Base-by-base conservation (phyloP, 2,797 vertebrate genomes). In the Helicolenus hilgendorfi region DNA sequence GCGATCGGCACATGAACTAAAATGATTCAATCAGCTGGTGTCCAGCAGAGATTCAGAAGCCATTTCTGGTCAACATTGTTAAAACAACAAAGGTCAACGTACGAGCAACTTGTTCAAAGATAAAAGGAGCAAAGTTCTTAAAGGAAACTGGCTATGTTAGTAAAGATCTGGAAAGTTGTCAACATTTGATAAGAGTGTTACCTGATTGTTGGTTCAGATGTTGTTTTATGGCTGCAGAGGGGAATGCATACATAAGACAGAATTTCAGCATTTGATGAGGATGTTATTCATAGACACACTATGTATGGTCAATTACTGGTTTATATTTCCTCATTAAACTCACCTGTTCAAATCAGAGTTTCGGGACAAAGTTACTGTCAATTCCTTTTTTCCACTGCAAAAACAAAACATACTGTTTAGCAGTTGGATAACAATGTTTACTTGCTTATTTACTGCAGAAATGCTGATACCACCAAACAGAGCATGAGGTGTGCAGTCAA, bases 321-420 rank as follows among this genome's bases (percentile, higher is more conserved):
- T 14, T 38, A 3, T 33, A 29, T 33, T 55, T 24, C 59, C 4
- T 60, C 13, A 59, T 65, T 9, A 77, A 76, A 84, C 93, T 92
- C 81, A 97, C 96, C 90, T 83, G 3, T 77, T 71, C 10, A 41
- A 38, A 22, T 91, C 83, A 3, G 85, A 90, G 26, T 24, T 88
- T 73, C 87, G 79, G 38, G 27, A 94, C 63, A 97, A 94, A 3
- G 56, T 88, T 26, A 97, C 38, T 2, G 7, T 86, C 67, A 97
- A 26, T 63, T 97, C 95, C 81, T 93, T 95, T 27, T 65, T 78
- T 3, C 89, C 92, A 69, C 97, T 97, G 84, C 67, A 91, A 91
- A 84, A 53, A 72, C 18, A 79, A 56, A 79, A 65, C 18, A 72
- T n/a, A 65, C 11, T 36, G 0, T 0, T 9, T 8, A 58, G 60